Conservation (phyloP, 2,888 invertebrate genomes). For the Latheticus oryzae region DNA sequence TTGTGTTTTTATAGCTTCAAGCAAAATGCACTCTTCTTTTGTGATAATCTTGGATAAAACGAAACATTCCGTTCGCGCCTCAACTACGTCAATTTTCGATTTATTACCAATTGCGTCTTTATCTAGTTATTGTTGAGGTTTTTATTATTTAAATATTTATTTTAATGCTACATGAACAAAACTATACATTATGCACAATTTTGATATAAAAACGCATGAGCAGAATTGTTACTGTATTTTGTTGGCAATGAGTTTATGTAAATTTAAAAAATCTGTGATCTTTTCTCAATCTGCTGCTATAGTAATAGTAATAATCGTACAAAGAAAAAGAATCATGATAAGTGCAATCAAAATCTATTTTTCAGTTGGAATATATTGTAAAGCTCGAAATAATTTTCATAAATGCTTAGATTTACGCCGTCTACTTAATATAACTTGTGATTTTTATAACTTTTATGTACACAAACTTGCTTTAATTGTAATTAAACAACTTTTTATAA, state of each 20-base stretch:
- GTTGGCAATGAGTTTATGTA: slow-evolving; percentile 36
- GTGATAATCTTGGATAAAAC: slow-evolving; percentile 21
- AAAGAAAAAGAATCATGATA: slow-evolving; percentile 49
- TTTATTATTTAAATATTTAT: slow-evolving; percentile 4
- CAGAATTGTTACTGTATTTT: slow-evolving; percentile 29
- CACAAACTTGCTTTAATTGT: slow-evolving; percentile 29
- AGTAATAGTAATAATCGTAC: slow-evolving; percentile 55
- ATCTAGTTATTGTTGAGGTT: slow-evolving; percentile 7
- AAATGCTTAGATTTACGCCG: slow-evolving; percentile 32
- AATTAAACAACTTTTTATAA: slow-evolving; percentile 17
- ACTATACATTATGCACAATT: slow-evolving; percentile 39
- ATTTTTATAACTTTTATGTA: slow-evolving; percentile 29
- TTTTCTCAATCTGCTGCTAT: slow-evolving; percentile 60
- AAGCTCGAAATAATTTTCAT: slow-evolving; percentile 31
- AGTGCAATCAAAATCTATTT: slow-evolving; percentile 58
- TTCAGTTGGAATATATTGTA: slow-evolving; percentile 25
- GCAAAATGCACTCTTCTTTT: slow-evolving; percentile 25
- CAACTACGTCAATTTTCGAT: slow-evolving; percentile 18
- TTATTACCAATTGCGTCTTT: slow-evolving; percentile 4
- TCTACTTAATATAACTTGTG: slow-evolving; percentile 22
- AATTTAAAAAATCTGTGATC: slow-evolving; percentile 58
- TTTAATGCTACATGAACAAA: slow-evolving; percentile 5
- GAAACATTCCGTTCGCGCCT: slow-evolving; percentile 24
- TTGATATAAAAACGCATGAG: slow-evolving; percentile 36
- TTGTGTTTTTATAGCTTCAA: slow-evolving; percentile 34